phyloP scores from a whole-genome alignment of 2,113 vertebrate genomes.

The Limanda limanda region DNA sequence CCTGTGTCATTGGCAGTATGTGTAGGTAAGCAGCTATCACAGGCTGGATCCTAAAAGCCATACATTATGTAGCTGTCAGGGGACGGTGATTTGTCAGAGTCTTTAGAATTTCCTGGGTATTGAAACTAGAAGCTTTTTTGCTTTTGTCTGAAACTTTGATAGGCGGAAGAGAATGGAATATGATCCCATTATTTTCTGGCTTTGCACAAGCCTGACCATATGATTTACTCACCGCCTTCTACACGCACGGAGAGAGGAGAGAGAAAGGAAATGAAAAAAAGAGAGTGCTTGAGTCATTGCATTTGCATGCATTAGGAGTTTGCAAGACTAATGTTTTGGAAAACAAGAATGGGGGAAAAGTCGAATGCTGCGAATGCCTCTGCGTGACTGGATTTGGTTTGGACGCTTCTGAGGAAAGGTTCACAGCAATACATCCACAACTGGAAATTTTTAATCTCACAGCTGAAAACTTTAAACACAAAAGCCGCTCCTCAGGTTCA shows the following conservation, averaged over 20 bases:
- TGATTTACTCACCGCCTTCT: constrained; percentile 77
- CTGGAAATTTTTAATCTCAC: constrained; percentile 81
- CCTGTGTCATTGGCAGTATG: constrained; percentile 52
- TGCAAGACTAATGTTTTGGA: constrained; percentile 85
- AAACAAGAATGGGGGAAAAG: constrained; percentile 78
- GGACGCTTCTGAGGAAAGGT: constrained; percentile 66
- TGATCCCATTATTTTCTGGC: constrained; percentile 85
- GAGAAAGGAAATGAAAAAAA: constrained; percentile 56
- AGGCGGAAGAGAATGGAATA: constrained; percentile 79
- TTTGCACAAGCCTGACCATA: constrained; percentile 79
- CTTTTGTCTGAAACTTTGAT: constrained; percentile 82
- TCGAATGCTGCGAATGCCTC: constrained; percentile 64
- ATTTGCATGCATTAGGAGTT: constrained; percentile 82
- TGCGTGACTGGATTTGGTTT: constrained; percentile 79
- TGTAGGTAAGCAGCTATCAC: constrained; percentile 82
- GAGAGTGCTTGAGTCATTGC: constrained; percentile 75
- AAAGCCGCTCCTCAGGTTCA: constrained; percentile 74
- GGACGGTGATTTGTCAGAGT: constrained; percentile 80
- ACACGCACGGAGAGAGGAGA: constrained; percentile 63
- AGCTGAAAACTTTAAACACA: constrained; percentile 80
- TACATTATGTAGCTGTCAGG: constrained; percentile 85
- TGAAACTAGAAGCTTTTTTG: constrained; percentile 70
- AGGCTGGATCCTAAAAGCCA: constrained; percentile 75
- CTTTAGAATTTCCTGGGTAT: constrained; percentile 72
- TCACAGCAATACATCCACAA: constrained; percentile 68